Evolutionary conservation across 2,113 vertebrate species (phyloP).

Genomic region (Gyps fulvus): DNA sequence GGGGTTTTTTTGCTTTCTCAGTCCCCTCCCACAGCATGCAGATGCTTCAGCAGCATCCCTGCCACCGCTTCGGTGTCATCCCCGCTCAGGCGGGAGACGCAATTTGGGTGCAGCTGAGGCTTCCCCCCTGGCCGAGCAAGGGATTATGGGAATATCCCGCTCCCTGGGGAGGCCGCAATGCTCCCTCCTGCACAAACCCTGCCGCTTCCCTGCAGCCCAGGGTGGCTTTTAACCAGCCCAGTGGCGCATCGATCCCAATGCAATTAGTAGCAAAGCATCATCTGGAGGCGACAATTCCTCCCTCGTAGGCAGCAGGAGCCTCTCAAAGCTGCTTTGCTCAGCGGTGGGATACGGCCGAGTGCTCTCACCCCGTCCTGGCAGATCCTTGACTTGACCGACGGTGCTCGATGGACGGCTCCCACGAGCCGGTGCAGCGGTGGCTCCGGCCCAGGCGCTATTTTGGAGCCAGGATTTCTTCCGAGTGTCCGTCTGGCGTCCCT

Average conservation of each 20-base stretch:
- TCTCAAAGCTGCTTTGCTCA: accelerated
- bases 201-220: not conserved
- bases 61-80: not conserved
- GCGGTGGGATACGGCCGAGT: accelerated
- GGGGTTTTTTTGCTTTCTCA: accelerated
- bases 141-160: slow-evolving; percentile 56
- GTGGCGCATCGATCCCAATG: not conserved
- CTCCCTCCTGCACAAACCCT: not conserved
- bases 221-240: not conserved
- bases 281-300: not conserved
- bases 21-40: accelerated
- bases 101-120: not conserved
- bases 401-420: not conserved
- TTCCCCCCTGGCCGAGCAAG: not conserved
- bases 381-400: not conserved
- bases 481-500: not conserved
- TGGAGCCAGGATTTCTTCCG: not conserved
- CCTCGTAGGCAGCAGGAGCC: not conserved
- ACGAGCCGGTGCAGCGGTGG: accelerated
- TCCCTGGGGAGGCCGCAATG: not conserved
- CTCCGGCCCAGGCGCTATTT: not conserved
- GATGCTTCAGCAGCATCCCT: not conserved
- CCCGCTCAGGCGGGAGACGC: not conserved
- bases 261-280: not conserved
- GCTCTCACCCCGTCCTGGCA: not conserved